Evolutionary conservation across 2,888 invertebrate genomes (phyloP), one percentile per base, ranked within the genome.

Genomic region (Antheraea assamensis): DNA sequence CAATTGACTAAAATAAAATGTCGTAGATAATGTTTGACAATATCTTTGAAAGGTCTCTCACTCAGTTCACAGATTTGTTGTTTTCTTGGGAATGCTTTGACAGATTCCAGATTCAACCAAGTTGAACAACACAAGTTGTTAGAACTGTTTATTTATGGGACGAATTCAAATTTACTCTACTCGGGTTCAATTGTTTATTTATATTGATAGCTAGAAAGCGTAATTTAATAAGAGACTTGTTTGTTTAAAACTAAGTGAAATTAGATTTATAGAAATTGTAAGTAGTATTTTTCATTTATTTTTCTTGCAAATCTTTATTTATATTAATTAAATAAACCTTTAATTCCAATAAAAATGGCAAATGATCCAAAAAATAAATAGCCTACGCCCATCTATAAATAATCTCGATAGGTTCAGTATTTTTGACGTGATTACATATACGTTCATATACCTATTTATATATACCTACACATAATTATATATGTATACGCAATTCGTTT

Each of bases 11-110:
- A 78, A 81, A 81, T 75, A 77, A 82, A 83, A 80, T 83, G 77
- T 79, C 78, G 77, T 78, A 76, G 75, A 78, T 81, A 77, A 82
- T 79, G 77, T 81, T 80, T 74, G 77, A 81, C 75, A 83, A 84
- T 79, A 76, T 78, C 78, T 82, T 80, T 77, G 79, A 82, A 82
- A 80, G 82, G 81, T 76, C 77, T 74, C n/a, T n/a, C n/a, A n/a
- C n/a, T n/a, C 73, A 66, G 35, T 79, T 77, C 74, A 75, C 79
- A 81, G 79, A 83, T 84, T 83, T 82, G 80, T 83, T 82, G 82
- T 86, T 81, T 82, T 83, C 79, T 82, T 76, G 77, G 80, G 80
- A 85, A 86, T 82, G 85, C 87, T 86, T 86, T 86, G 85, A 86
- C 83, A 82, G 82, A 86, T 86, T 79, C 83, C 83, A 77, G 80